These are phyloP conservation scores for Syngnathus rostellatus DNA, from an alignment of 2,797 vertebrate species.

Conservation along the genomic window DNA sequence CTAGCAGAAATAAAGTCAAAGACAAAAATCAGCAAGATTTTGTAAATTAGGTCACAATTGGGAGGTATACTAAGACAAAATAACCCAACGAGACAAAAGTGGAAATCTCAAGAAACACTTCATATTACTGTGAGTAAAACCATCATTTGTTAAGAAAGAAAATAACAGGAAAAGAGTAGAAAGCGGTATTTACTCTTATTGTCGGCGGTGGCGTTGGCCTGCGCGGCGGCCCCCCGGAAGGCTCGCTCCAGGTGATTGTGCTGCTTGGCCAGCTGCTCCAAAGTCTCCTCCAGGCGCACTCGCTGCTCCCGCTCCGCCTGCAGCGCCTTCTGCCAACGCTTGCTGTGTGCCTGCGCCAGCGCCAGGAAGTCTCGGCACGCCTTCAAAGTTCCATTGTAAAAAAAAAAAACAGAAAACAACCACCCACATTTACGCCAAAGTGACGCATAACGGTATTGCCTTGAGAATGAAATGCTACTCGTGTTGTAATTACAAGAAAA, in stretches of 20 bases:
- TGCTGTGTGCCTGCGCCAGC: constrained; percentile 87
- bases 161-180: too few relatives aligned
- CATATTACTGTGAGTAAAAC: background rate
- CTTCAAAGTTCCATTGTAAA: constrained; percentile 44
- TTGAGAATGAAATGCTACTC: background rate
- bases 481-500: background rate
- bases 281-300: constrained; percentile 88
- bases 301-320: constrained; percentile 91
- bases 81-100: background rate
- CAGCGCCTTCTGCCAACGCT: constrained; percentile 92
- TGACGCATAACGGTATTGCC: too few relatives aligned
- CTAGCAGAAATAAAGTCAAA: too few relatives aligned
- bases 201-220: constrained; percentile 61
- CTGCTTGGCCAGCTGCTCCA: constrained; percentile 95
- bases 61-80: too few relatives aligned
- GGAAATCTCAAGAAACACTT: background rate
- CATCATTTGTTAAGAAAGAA: background rate
- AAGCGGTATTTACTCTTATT: constrained; percentile 71
- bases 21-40: too few relatives aligned
- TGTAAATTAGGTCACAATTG: too few relatives aligned
- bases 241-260: constrained; percentile 94
- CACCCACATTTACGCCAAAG: background rate
- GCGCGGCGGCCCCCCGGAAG: constrained; percentile 76
- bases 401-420: background rate
- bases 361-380: constrained; percentile 88